Conservation (phyloP, 2,113 vertebrate genomes). For the Microtus ochrogaster region DNA sequence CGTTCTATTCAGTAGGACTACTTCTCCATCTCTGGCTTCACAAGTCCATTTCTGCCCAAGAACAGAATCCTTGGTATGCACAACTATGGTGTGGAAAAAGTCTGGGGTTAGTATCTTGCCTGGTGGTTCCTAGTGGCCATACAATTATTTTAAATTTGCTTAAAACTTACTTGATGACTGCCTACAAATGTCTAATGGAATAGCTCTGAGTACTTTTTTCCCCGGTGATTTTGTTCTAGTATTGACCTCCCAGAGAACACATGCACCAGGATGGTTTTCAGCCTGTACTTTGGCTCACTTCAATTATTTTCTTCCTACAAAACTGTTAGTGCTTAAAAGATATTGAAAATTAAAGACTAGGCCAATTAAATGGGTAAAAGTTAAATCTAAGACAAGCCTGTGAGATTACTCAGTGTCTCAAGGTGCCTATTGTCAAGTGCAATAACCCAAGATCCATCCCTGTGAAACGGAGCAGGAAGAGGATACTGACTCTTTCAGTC, state of each 20-base stretch:
- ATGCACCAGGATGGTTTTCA: conserved; percentile 80
- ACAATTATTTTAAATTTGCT: conserved; percentile 85
- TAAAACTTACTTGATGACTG: background rate
- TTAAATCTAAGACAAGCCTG: background rate
- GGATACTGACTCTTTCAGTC: no score
- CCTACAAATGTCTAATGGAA: conserved; percentile 76
- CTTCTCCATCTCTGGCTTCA: conserved; percentile 83
- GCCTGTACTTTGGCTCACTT: conserved; percentile 76
- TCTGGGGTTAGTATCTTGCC: conserved; percentile 76
- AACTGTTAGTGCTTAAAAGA: background rate
- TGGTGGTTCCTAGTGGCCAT: conserved; percentile 69
- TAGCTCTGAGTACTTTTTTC: conserved; percentile 80
- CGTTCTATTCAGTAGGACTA: conserved; percentile 55
- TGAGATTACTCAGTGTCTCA: background rate
- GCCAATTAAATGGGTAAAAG: background rate
- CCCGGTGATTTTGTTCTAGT: conserved; percentile 74
- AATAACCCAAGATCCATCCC: no score
- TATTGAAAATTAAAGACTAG: background rate
- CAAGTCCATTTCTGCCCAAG: conserved; percentile 79
- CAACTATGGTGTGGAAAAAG: conserved; percentile 67
- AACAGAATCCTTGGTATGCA: conserved; percentile 80
- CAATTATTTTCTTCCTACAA: background rate
- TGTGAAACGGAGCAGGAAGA: background rate
- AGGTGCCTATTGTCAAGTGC: background rate
- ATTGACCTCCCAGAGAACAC: conserved; percentile 76